Evolutionary conservation across 2,888 invertebrate genomes (phyloP), one percentile per base, ranked within the genome.

Genomic region (Lomographa bimaculata): DNA sequence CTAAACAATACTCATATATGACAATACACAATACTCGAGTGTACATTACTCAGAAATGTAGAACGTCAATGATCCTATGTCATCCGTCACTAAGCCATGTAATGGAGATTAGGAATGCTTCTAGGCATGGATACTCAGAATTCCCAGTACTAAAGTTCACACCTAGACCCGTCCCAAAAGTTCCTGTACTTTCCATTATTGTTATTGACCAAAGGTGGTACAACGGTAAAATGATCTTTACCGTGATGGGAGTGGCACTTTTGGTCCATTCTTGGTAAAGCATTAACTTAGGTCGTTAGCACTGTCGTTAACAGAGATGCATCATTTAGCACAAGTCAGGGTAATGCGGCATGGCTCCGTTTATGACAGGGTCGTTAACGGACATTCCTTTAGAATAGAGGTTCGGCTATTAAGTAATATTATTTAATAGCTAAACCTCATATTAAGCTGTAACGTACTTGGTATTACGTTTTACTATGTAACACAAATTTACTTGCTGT

Each of bases 121-220:
- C 66, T 58, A 61, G 51, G 67, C 66, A 73, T 60, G 57, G 67
- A 63, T 65, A 64, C 60, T 56, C 54, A 33, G 57, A 59, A 65
- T 62, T 68, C 73, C 52, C 14, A 46, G 66, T 59, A 68, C 50
- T 14, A 21, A 14, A 72, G 34, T 41, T 41, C 27, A 34, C 40
- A 41, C 34, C 24, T 24, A 28, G 12, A 11, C 7, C 18, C 5
- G 29, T 20, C 8, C 17, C 26, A 9, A 5, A 27, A 23, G 11
- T 11, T 7, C 4, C 19, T 7, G 7, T 20, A 30, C 38, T 7
- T 9, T 7, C 18, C 1, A 18, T 16, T n/a, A 23, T 16, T 12
- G 14, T 8, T 16, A 17, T 21, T 9, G 7, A 7, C 2, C 9
- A 7, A 28, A 7, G 5, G 19, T 5, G 7, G 5, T 18, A n/a